Evolutionary conservation across 2,888 invertebrate genomes (phyloP), one percentile per base, ranked within the genome.

Genomic region (Disparrhopalites patrizii): DNA sequence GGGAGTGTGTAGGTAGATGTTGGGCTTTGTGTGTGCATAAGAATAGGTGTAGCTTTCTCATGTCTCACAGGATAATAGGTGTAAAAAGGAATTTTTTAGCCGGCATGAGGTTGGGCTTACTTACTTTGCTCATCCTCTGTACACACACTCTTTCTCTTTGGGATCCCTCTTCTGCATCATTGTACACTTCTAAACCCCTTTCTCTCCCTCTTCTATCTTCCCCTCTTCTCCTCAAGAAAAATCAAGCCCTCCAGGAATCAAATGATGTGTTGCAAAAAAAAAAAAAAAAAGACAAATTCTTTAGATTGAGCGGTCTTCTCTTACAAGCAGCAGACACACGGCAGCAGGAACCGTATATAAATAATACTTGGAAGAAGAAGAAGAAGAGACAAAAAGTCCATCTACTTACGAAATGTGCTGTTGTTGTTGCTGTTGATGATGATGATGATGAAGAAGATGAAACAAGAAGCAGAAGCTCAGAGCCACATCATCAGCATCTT

Each of bases 171-270:
- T n/a, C n/a, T n/a, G n/a, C n/a, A n/a, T n/a, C n/a, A n/a, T n/a
- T n/a, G n/a, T n/a, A n/a, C n/a, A n/a, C n/a, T n/a, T n/a, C n/a
- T n/a, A n/a, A n/a, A n/a, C n/a, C n/a, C n/a, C n/a, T n/a, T n/a
- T n/a, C n/a, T n/a, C n/a, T n/a, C n/a, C n/a, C n/a, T n/a, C n/a
- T n/a, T n/a, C n/a, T n/a, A n/a, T n/a, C n/a, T n/a, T 55, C 31
- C 31, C 30, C 31, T 30, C n/a, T 20, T 43, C 43, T 15, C n/a
- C 27, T 10, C 30, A 2, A 33, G 27, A 36, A 51, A 58, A 52
- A 61, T 51, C 31, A 67, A 63, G 67, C 67, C 67, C 67, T 67
- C 62, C 58, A 67, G 67, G 67, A 67, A 67, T 67, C 62, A 67
- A 67, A 67, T 67, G 58, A 62, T 67, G 62, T 62, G 50, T 67